Base-by-base conservation (phyloP, 2,888 invertebrate genomes). In the Harpalus rubripes region DNA sequence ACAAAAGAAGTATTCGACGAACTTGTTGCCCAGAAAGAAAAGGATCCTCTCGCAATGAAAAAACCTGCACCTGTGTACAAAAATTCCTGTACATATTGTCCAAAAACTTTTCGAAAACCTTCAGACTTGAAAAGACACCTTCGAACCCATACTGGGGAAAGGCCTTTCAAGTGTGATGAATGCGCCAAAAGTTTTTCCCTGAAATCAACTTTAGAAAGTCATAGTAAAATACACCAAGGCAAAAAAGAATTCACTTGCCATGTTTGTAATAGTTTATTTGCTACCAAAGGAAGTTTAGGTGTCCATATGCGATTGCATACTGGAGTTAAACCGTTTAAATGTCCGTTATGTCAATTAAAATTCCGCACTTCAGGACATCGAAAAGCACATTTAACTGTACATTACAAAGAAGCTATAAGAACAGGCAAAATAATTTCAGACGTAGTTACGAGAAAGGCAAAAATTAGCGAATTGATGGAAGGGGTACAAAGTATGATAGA, bases 291-390 rank as follows among this genome's bases (percentile, higher is more conserved):
- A 8, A 94, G 94, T 87, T 90, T 95, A 6, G 94, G 94, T 87
- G 93, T 94, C 6, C 95, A 95, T 89, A 94, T 94, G 93, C 91
- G 94, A 26, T 91, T 94, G 6, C 95, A 95, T 89, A 94, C 93
- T 61, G 93, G 94, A 63, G 92, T 92, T 3, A 93, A 93, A 87
- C 94, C 94, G 0, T 95, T 94, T 88, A 90, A 92, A 80, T 94
- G 95, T 89, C 91, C 91, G 0, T 90, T 93, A 84, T 95, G 95
- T 89, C 91, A 92, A n/a, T 90, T 92, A 86, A 91, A 92, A 85
- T 95, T 95, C 89, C 91, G 95, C 56, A 95, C 95, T 0, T 93
- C 94, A 0, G 94, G 95, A 0, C 94, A 95, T 87, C 91, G 94
- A 61, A 95, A 94, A 88, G 93, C 93, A 41, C 95, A 95, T 88